Evolutionary conservation across 2,888 invertebrate genomes (phyloP), one percentile per base, ranked within the genome.

Genomic region (Drosophila acutilabella): DNA sequence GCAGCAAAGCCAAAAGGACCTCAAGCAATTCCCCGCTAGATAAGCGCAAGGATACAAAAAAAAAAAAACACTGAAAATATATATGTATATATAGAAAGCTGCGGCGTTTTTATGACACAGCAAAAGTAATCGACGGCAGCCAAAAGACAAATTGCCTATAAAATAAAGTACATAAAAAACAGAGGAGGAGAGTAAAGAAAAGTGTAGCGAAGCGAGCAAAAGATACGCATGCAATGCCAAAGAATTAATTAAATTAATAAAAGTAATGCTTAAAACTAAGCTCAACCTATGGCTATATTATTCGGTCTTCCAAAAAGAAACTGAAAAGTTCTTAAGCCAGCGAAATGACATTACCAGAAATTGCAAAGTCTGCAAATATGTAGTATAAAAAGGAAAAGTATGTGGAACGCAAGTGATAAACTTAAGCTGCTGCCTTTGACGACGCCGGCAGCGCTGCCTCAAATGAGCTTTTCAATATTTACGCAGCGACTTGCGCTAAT

Each of bases 401-500:
- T 54, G 47, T 54, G 54, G 47, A 54, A 54, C 47, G 47, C 26
- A 62, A 54, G 47, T 54, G 54, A 47, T 62, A 53, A 61, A 54
- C 52, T 52, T 59, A 59, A 59, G 59, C 64, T 53, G 52, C 64
- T 62, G 44, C 52, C 23, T 40, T 20, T 57, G 41, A 30, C 54
- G 30, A 38, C 44, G 61, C 33, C 41, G 61, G 53, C 75, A 45
- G 78, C 74, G 78, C 76, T 64, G 76, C 48, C 66, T 61, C 44
- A 64, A 70, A 70, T 79, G 80, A 82, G 82, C 82, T 82, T 82
- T 82, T 85, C 85, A 76, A 79, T 82, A 88, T 82, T 82, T 85
- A 85, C 82, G 69, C 80, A 81, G 85, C 69, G 82, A 71, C 80
- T 84, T 77, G 81, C 26, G 85, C 81, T 82, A 81, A 87, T 82